Conservation (phyloP, 2,888 invertebrate species). For the Drosophila mimetica region DNA sequence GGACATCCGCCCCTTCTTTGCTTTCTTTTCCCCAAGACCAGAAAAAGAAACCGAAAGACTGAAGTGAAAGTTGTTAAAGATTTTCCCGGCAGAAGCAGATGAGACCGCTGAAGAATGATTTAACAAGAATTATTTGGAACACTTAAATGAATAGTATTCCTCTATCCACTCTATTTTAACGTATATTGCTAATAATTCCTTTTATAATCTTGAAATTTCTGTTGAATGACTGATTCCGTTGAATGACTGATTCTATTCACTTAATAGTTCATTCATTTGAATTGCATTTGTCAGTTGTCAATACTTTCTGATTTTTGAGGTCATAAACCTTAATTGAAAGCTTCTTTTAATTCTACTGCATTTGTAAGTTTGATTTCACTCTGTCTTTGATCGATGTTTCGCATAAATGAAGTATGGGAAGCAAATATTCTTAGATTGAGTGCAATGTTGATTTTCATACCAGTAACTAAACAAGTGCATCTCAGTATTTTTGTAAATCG, state of each 20-base stretch:
- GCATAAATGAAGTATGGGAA: no score
- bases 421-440: no score
- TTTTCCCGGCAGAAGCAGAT: constrained; percentile 7
- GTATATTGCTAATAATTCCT: neutral
- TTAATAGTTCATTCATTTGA: neutral
- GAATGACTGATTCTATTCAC: neutral
- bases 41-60: constrained; percentile 12
- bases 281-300: neutral
- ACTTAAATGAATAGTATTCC: neutral
- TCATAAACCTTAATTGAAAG: neutral
- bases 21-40: constrained; percentile 44
- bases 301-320: neutral
- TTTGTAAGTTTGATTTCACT: neutral
- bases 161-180: no score
- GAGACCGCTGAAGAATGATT: constrained; percentile 4
- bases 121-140: neutral
- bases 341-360: neutral
- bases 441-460: no score
- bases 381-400: neutral
- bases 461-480: neutral
- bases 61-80: constrained; percentile 31
- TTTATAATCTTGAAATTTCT: neutral
- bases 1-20: constrained; percentile 25
- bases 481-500: neutral
- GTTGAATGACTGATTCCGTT: neutral